Percentiles rank a stretch among this genome's conserved stretches.
Evolutionary conservation across 2,888 invertebrate species (phyloP).

Genomic region (Tetanocera ferruginea): DNA sequence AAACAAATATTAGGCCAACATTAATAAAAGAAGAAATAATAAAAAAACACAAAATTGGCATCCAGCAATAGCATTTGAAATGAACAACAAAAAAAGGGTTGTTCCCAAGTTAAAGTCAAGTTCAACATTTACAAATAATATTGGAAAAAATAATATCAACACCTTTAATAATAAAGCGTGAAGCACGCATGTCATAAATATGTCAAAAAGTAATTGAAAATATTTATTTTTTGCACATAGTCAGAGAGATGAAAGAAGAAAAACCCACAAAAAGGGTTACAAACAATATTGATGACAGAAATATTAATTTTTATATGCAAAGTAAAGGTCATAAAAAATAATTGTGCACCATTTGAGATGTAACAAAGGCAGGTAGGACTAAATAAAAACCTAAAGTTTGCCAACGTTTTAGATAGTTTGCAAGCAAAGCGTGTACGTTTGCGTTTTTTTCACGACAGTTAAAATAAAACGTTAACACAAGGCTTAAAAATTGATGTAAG

Average conservation of each 20-base stretch:
- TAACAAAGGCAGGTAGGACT: no score
- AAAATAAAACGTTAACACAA: no score
- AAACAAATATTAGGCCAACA: not conserved
- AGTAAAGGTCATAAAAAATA: not conserved
- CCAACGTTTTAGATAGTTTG: no score
- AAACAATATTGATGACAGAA: constrained; percentile 25
- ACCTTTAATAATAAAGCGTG: not conserved
- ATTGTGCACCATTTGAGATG: no score
- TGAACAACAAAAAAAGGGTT: no score
- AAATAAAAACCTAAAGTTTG: no score
- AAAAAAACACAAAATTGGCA: not conserved
- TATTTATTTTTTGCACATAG: no score
- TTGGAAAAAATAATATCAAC: not conserved
- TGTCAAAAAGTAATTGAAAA: constrained; percentile 47
- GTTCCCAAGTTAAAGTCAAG: not conserved
- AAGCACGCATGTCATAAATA: constrained; percentile 41
- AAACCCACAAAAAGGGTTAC: constrained; percentile 49
- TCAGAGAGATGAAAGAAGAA: constrained; percentile 37
- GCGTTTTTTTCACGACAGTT: no score
- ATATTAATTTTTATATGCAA: not conserved
- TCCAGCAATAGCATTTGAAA: not conserved
- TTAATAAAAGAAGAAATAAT: not conserved
- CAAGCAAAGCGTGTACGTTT: no score
- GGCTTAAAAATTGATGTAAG: no score
- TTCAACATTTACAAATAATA: no score